Base-by-base conservation (phyloP, 2,888 invertebrate genomes). In the Hydrotaea diabolus region DNA sequence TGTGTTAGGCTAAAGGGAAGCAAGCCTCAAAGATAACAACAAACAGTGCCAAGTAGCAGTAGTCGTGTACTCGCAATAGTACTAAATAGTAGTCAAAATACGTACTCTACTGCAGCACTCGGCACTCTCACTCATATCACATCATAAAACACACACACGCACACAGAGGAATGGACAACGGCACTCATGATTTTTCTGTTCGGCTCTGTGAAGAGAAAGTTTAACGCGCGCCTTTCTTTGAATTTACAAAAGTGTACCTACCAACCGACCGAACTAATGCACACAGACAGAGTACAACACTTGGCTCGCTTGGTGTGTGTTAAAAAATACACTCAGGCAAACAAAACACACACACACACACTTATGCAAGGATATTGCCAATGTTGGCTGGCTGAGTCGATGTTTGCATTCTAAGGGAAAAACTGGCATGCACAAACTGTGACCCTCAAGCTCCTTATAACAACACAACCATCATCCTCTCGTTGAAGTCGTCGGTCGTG, bases 181-280 rank as follows among this genome's bases (percentile, higher is more conserved):
- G 39, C 13, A 39, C 39, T 39, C 39, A 39, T 39, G 39, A 39
- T 39, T 39, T 36, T 36, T 36, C 36, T 39, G 39, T 13, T 39
- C 39, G 3, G 39, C 39, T 39, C 39, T 39, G 39, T 39, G 39
- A 80, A 80, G 79, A 80, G 80, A 80, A 69, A 66, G 31, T 69
- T 26, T 66, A 57, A 36, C 73, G 79, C 74, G 80, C 57, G 74
- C 66, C 73, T 79, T 78, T 31, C 71, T 31, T 59, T 46, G 59
- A 59, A 59, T 64, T 39, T 3, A 43, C 17, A 66, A 66, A 66
- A 39, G 21, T 66, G 21, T 66, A 66, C 66, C 66, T 66, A 59
- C 26, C 15, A n/a, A 31, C 23, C 23, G 3, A 49, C 26, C 4
- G 59, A 2, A 15, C 23, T 0, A 43, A 39, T 43, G 66, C 66